A percentile compares a stretch with the other conserved stretches of the same genome.
phyloP scores from a whole-genome alignment of 1,140 invertebrate genomes.

The Acromyrmex heyeri region DNA sequence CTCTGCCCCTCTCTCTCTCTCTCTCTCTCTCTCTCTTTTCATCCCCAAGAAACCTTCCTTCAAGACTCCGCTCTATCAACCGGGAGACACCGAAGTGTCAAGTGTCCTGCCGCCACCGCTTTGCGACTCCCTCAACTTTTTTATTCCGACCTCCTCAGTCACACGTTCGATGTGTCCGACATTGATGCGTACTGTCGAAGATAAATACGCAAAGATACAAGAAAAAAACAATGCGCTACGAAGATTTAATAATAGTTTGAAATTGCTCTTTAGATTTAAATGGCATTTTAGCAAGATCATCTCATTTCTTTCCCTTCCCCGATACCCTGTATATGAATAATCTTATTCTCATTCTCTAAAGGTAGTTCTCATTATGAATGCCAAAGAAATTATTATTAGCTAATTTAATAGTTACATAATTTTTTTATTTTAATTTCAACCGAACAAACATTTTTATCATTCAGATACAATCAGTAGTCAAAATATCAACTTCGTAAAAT shows the following conservation, averaged over 20 bases:
- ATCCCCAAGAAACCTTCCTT: slow-evolving; percentile 64
- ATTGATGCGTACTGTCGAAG: slow-evolving; percentile 67
- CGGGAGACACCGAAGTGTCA: slow-evolving; percentile 81
- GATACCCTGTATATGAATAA: background rate
- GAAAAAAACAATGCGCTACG: background rate
- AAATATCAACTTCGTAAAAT: slow-evolving; percentile 33
- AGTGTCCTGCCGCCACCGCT: slow-evolving; percentile 75
- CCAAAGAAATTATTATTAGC: background rate
- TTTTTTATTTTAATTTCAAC: background rate
- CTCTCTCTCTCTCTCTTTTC: slow-evolving; percentile 15
- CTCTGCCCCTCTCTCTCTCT: slow-evolving; percentile 17
- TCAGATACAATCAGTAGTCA: background rate
- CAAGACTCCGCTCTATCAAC: slow-evolving; percentile 79
- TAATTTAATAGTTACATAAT: background rate
- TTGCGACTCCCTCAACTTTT: slow-evolving; percentile 42
- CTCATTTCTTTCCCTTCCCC: background rate
- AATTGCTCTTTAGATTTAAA: slow-evolving; percentile 4
- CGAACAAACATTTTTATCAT: background rate
- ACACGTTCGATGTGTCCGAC: slow-evolving; percentile 45
- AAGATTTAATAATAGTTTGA: background rate
- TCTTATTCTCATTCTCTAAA: background rate
- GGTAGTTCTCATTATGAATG: background rate
- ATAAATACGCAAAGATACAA: slow-evolving; percentile 60
- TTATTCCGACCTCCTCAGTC: background rate
- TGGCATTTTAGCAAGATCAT: background rate